Base-by-base conservation (phyloP, 2,113 vertebrate genomes). In the Onychostruthus taczanowskii region DNA sequence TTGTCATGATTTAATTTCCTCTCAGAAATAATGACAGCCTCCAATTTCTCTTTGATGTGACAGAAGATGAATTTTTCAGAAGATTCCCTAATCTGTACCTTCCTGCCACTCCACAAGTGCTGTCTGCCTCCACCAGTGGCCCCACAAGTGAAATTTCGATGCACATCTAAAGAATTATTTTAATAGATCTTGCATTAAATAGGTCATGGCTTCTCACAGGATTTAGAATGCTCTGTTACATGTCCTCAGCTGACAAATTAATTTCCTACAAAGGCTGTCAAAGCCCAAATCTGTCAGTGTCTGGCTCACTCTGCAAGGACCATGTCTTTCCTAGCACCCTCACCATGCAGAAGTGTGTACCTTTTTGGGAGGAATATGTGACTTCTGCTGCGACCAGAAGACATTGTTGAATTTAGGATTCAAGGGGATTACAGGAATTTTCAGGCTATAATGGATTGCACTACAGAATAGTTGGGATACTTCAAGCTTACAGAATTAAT, bases 131-230 rank as follows among this genome's bases (percentile, higher is more conserved):
- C 41, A 93, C 77, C 73, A 69, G 53, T 6, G 58, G 41, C 47
- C 56, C 64, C 73, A 81, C 49, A 50, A 82, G 81, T 76, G 75
- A 50, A 69, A 87, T 55, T 76, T 27, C 50, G 55, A 91, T 66
- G 72, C 43, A 41, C 0, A 0, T 81, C 80, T 61, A 10, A n/a
- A 46, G 61, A 41, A 87, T 73, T 64, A 61, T 61, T 94, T 89
- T 69, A 95, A 91, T 31, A 94, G 74, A 53, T 39, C 37, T 69
- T 87, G 59, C 16, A 3, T 74, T 87, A 95, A 96, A 87, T 90
- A 87, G 93, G 87, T 97, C 93, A 94, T 0, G 3, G 84, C 62
- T 95, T 80, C 94, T 95, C n/a, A 0, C 8, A 91, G 84, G 87
- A 89, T 85, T 93, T 73, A 17, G 37, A 89, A 66, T 62, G 75